A percentile compares a stretch with the other conserved stretches of the same genome.
Conservation (phyloP, 2,888 invertebrate genomes). For the Mythimna vitellina region DNA sequence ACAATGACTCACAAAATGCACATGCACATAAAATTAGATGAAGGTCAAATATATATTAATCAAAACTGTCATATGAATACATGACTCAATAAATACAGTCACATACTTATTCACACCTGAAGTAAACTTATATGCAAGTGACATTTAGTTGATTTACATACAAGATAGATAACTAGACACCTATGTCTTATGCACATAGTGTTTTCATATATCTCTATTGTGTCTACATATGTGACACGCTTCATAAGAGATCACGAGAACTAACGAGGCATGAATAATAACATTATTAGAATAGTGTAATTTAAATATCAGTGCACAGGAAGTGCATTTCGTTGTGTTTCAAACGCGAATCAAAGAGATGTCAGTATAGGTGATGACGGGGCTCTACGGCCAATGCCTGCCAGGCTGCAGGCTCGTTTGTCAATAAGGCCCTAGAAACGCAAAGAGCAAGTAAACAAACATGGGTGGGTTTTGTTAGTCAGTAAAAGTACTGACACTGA, state of each 20-base stretch:
- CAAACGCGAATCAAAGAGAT: no score
- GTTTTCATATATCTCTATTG: constrained; percentile 57
- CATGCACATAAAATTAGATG: constrained; percentile 11
- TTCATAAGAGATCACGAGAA: constrained; percentile 77
- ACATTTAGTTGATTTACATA: constrained; percentile 12
- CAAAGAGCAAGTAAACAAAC: no score
- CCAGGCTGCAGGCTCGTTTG: no score
- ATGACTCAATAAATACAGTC: constrained; percentile 40
- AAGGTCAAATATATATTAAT: constrained; percentile 35
- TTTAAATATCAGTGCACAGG: constrained; percentile 1
- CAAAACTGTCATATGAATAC: constrained; percentile 34
- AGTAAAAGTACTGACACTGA: not conserved
- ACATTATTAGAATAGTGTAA: constrained; percentile 51
- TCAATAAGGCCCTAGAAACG: no score
- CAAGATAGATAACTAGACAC: constrained; percentile 2
- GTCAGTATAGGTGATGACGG: no score
- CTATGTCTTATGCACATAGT: constrained; percentile 43
- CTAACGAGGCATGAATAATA: constrained; percentile 74
- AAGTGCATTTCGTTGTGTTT: not conserved
- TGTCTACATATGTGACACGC: constrained; percentile 73
- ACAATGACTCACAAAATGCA: constrained; percentile 3
- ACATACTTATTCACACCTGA: constrained; percentile 43
- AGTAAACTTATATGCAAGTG: constrained; percentile 41
- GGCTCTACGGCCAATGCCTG: no score
- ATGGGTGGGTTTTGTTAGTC: no score